Evolutionary conservation across 2,113 vertebrate species (phyloP).

Genomic region (Xiphorhynchus elegans): DNA sequence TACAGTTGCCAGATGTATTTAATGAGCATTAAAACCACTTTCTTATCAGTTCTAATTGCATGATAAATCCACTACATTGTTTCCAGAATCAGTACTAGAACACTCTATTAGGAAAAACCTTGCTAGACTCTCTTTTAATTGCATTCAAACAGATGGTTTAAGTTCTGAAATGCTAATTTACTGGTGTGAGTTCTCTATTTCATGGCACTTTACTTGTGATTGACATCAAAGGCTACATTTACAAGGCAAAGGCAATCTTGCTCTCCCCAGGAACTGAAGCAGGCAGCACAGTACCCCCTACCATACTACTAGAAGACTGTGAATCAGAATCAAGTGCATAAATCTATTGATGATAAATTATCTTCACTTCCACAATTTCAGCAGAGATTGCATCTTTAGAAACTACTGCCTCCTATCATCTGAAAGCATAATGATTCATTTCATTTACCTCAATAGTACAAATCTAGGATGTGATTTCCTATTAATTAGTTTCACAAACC

Average conservation of each 20-base stretch:
- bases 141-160: constrained; percentile 59
- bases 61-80: constrained; percentile 45
- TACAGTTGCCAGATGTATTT: constrained; percentile 25
- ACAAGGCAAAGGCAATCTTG: constrained; percentile 17
- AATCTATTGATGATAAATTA: not conserved
- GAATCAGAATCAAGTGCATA: not conserved
- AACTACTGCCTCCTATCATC: not conserved
- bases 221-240: constrained; percentile 17
- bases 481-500: not conserved
- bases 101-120: constrained; percentile 7
- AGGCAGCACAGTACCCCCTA: not conserved
- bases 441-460: not conserved
- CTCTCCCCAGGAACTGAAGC: not conserved
- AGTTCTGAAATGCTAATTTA: constrained; percentile 55
- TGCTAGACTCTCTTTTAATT: constrained; percentile 37
- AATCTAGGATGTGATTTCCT: not conserved
- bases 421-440: not conserved
- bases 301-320: not conserved
- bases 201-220: constrained; percentile 42
- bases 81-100: constrained; percentile 51
- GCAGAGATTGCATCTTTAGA: not conserved
- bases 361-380: not conserved
- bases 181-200: constrained; percentile 45
- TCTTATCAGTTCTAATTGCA: constrained; percentile 51
- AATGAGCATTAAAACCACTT: constrained; percentile 40